Evolutionary conservation across 2,888 invertebrate species (phyloP).

Genomic region (Campopleginae sp.): DNA sequence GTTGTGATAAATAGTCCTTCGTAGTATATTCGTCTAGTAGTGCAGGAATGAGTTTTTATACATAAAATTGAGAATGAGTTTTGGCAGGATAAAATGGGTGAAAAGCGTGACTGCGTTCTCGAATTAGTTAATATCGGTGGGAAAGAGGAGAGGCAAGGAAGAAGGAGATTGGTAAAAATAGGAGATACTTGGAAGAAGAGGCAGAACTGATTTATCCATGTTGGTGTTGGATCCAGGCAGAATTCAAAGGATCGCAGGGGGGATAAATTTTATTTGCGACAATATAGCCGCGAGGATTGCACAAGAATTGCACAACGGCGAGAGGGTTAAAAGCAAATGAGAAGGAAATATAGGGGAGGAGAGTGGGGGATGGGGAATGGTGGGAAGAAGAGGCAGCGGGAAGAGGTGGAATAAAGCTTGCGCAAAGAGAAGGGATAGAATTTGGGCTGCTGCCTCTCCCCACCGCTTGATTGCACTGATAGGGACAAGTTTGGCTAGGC

Average conservation of each 20-base stretch:
- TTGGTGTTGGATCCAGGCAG: slow-evolving; percentile 36
- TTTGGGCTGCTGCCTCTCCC: slow-evolving; percentile 30
- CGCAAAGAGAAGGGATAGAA: slow-evolving; percentile 45
- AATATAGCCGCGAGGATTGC: slow-evolving; percentile 43
- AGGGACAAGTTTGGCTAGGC: slow-evolving; percentile 67
- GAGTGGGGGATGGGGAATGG: too few species aligned
- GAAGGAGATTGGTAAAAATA: neutral
- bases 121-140: slow-evolving; percentile 10
- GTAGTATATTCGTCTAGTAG: neutral
- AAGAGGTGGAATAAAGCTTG: slow-evolving; percentile 11
- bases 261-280: slow-evolving; percentile 60
- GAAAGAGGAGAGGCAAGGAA: neutral
- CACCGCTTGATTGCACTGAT: slow-evolving; percentile 19
- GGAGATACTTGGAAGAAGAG: slow-evolving; percentile 33
- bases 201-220: slow-evolving; percentile 60
- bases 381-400: too few species aligned
- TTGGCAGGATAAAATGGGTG: too few species aligned
- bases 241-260: slow-evolving; percentile 55
- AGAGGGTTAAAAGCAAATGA: slow-evolving; percentile 30
- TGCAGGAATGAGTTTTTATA: slow-evolving; percentile 1
- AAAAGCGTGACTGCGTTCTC: neutral
- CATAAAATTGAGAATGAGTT: too few species aligned
- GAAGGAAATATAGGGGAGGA: neutral
- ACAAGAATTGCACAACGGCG: slow-evolving; percentile 27
- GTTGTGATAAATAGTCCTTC: too few species aligned